A percentile compares a stretch with the other conserved stretches of the same genome.
Conservation (phyloP, 1,140 invertebrate species). For the Proales similis region DNA sequence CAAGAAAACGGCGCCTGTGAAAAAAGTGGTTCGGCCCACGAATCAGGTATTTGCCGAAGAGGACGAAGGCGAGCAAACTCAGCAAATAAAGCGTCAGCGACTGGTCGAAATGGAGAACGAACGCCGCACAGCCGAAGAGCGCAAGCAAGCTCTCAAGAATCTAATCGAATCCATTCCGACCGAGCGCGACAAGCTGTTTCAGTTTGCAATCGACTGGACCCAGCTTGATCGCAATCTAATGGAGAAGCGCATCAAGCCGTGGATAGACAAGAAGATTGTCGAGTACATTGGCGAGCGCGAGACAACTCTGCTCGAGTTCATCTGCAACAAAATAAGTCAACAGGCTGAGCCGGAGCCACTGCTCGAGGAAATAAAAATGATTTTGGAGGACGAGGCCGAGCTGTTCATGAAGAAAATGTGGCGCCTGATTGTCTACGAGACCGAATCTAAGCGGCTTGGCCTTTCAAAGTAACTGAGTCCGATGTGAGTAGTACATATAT, state of each 20-base stretch:
- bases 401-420: slow-evolving; percentile 99
- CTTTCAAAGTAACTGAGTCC: slow-evolving; percentile 4
- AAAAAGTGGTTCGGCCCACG: slow-evolving; percentile 1
- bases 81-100: slow-evolving; percentile 41
- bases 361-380: slow-evolving; percentile 96
- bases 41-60: slow-evolving; percentile 35
- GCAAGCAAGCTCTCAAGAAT: slow-evolving; percentile 86
- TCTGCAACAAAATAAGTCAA: slow-evolving; percentile 91
- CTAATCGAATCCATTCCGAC: slow-evolving; percentile 97
- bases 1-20: not conserved
- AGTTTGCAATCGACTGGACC: slow-evolving; percentile 81
- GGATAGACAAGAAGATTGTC: slow-evolving; percentile 99
- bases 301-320: slow-evolving; percentile 94
- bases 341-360: slow-evolving; percentile 84
- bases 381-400: slow-evolving; percentile 96
- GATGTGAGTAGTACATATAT: too few relatives aligned
- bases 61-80: slow-evolving; percentile 34
- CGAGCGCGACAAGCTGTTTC: slow-evolving; percentile 87
- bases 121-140: slow-evolving; percentile 67
- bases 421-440: slow-evolving; percentile 95
- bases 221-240: slow-evolving; percentile 77
- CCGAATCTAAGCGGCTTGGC: slow-evolving; percentile 71
- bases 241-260: slow-evolving; percentile 92
- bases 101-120: slow-evolving; percentile 54
- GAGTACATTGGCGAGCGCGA: slow-evolving; percentile 99